phyloP scores from a whole-genome alignment of 2,888 invertebrate genomes.

The Chaetoderma sp. region DNA sequence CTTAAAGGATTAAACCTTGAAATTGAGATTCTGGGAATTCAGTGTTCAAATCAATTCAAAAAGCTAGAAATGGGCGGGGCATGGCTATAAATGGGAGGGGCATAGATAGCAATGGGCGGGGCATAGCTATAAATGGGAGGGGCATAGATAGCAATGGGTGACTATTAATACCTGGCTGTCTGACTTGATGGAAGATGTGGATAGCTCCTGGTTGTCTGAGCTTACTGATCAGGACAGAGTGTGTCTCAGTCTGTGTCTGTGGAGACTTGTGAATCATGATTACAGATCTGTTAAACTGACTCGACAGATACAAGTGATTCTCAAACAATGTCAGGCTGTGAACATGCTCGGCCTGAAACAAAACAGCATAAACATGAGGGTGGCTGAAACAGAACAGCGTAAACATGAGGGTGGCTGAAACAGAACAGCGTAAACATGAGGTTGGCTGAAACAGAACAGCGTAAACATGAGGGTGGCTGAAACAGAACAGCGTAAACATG shows the following conservation, averaged over 20 bases:
- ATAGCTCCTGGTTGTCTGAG: conserved; percentile 77
- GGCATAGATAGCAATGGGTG: not conserved
- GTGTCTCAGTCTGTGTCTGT: too few species aligned
- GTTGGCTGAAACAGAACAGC: not conserved
- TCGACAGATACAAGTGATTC: conserved; percentile 80
- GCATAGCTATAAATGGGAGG: too few species aligned
- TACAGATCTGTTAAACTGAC: conserved; percentile 78
- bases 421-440: too few species aligned
- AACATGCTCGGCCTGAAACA: conserved; percentile 75
- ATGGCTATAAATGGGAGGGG: too few species aligned
- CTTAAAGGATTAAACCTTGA: too few species aligned
- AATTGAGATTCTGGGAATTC: too few species aligned
- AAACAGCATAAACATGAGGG: too few species aligned
- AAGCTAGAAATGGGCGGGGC: too few species aligned
- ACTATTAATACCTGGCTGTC: conserved; percentile 79
- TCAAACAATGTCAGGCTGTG: conserved; percentile 82
- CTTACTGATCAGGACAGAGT: conserved; percentile 67
- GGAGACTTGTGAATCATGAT: conserved; percentile 74
- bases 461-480: not conserved
- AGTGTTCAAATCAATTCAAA: too few species aligned
- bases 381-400: too few species aligned
- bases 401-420: not conserved
- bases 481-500: not conserved
- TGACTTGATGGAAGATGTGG: conserved; percentile 81
- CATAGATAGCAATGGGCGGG: too few species aligned